A percentile compares a stretch with the other conserved stretches of the same genome.
Evolutionary conservation across 2,113 vertebrate species (phyloP).

Genomic region (Eidolon helvum): DNA sequence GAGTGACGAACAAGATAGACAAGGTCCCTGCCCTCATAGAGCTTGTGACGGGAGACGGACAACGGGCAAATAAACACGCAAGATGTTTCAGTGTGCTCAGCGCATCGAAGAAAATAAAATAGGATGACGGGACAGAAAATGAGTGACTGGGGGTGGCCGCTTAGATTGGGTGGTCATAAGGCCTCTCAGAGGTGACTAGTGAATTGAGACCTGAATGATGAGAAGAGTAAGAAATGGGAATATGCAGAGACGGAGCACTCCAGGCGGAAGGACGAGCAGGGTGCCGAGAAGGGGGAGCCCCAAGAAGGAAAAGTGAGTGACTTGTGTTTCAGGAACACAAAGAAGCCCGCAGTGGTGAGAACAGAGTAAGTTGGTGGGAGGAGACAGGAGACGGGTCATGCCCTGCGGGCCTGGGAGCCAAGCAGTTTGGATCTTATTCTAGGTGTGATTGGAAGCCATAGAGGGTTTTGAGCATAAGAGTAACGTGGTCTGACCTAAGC

Average conservation of each 20-base stretch:
- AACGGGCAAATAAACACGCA: background rate
- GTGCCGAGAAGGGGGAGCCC: background rate
- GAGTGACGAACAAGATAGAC: background rate
- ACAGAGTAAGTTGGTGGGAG: background rate
- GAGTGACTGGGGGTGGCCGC: background rate
- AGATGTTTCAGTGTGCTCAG: background rate
- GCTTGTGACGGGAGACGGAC: background rate
- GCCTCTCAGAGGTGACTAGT: background rate
- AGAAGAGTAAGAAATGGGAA: background rate
- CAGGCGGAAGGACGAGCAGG: background rate
- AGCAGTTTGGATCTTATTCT: constrained; percentile 3
- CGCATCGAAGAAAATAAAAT: background rate
- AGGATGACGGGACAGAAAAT: background rate
- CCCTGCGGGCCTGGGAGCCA: background rate
- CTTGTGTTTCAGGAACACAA: background rate
- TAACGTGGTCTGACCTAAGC: background rate
- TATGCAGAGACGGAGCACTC: background rate
- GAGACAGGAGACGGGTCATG: background rate
- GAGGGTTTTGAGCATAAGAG: background rate
- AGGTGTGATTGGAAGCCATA: background rate
- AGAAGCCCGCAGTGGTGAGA: background rate
- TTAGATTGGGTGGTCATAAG: background rate
- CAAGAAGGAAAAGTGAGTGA: background rate
- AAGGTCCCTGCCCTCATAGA: background rate
- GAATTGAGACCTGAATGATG: background rate